A percentile compares a stretch with the other conserved stretches of the same genome.
phyloP scores from a whole-genome alignment of 1,140 invertebrate genomes.

The Charaxes varanes region DNA sequence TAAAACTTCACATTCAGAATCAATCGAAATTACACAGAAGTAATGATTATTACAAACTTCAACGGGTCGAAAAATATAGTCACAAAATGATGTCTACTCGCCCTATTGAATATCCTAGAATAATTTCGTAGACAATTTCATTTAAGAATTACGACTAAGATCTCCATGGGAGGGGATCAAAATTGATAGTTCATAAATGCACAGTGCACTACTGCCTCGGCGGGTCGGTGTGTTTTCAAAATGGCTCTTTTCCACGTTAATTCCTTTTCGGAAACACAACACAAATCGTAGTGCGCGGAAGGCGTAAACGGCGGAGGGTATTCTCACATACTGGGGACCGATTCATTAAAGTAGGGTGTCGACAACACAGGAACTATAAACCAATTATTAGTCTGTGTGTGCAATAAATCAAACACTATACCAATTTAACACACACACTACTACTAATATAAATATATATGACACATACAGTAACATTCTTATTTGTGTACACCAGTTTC shows the following conservation, averaged over 20 bases:
- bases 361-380: too few relatives aligned
- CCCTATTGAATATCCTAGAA: slow-evolving; percentile 45
- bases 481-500: too few relatives aligned
- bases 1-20: slow-evolving; percentile 67
- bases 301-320: too few relatives aligned
- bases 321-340: too few relatives aligned
- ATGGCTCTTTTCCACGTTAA: slow-evolving; percentile 79
- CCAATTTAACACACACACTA: too few relatives aligned
- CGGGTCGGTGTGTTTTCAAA: slow-evolving; percentile 80
- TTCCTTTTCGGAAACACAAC: slow-evolving; percentile 82
- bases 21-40: slow-evolving; percentile 59
- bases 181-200: slow-evolving; percentile 41
- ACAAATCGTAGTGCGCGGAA: slow-evolving; percentile 72
- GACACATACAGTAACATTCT: too few relatives aligned
- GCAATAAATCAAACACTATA: too few relatives aligned
- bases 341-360: too few relatives aligned
- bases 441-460: too few relatives aligned
- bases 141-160: slow-evolving; percentile 41
- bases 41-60: slow-evolving; percentile 46
- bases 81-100: slow-evolving; percentile 50
- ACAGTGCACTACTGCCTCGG: slow-evolving; percentile 61
- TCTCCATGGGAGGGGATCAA: slow-evolving; percentile 39
- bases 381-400: too few relatives aligned
- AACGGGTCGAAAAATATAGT: slow-evolving; percentile 62
- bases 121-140: slow-evolving; percentile 43